Percentiles rank a stretch among this genome's conserved stretches.
phyloP scores from a whole-genome alignment of 2,888 invertebrate species.

The Abscondita cerata region DNA sequence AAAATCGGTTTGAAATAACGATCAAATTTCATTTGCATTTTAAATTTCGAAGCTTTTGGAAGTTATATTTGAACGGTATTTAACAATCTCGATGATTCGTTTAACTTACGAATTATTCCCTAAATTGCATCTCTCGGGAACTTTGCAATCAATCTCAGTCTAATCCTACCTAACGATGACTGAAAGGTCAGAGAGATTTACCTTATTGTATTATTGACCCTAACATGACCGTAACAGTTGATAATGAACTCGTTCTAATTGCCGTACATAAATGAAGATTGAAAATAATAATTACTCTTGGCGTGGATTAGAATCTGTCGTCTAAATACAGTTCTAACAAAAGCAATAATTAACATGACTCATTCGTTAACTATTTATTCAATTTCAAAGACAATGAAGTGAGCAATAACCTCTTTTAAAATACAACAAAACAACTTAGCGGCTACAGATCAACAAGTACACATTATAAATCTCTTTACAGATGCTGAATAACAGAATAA shows the following conservation, averaged over 20 bases:
- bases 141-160: constrained; percentile 30
- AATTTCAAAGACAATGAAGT: constrained; percentile 21
- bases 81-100: constrained; percentile 25
- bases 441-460: constrained; percentile 11
- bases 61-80: constrained; percentile 17
- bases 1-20: no score
- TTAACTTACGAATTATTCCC: constrained; percentile 26
- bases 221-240: constrained; percentile 15
- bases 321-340: constrained; percentile 5
- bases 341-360: constrained; percentile 22
- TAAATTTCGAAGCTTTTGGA: constrained; percentile 15
- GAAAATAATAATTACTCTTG: neutral
- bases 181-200: constrained; percentile 28
- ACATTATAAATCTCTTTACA: constrained; percentile 22
- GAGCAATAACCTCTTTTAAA: constrained; percentile 21
- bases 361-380: constrained; percentile 12
- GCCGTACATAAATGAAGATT: neutral
- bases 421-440: constrained; percentile 12
- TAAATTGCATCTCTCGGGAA: constrained; percentile 29
- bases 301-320: constrained; percentile 5
- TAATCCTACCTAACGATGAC: constrained; percentile 28
- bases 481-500: constrained; percentile 11
- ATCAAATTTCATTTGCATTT: neutral
- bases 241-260: neutral
- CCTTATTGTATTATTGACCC: constrained; percentile 30